A percentile compares a stretch with the other conserved stretches of the same genome.
phyloP scores from a whole-genome alignment of 2,113 vertebrate species.

The Panurus biarmicus region DNA sequence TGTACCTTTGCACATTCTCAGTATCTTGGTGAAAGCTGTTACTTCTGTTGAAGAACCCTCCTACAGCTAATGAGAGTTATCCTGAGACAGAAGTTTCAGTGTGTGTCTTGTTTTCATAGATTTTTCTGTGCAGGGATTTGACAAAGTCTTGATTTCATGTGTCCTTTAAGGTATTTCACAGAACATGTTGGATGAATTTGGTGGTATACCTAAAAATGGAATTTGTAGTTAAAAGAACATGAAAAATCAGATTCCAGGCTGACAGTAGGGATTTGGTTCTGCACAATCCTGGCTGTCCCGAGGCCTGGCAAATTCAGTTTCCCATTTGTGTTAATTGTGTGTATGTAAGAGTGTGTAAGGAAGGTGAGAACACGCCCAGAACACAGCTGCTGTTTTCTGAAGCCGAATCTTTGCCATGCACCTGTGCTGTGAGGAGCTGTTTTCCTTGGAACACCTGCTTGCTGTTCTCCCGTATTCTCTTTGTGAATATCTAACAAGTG shows the following conservation, averaged over 20 bases:
- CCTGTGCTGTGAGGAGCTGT: background rate
- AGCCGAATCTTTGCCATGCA: background rate
- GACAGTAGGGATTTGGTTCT: background rate
- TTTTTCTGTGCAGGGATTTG: background rate
- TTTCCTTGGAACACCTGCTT: background rate
- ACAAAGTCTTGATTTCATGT: background rate
- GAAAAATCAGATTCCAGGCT: background rate
- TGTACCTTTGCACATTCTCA: background rate
- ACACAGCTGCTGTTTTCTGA: background rate
- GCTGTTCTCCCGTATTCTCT: background rate
- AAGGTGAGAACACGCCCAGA: background rate
- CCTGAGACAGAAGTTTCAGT: background rate
- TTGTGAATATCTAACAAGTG: background rate
- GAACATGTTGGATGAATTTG: background rate
- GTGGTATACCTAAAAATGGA: background rate
- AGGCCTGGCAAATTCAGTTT: background rate
- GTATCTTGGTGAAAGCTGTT: constrained; percentile 4
- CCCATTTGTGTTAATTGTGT: background rate
- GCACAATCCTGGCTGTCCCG: background rate
- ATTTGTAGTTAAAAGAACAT: background rate
- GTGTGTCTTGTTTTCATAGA: background rate
- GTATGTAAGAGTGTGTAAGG: background rate
- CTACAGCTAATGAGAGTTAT: background rate
- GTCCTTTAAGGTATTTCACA: background rate
- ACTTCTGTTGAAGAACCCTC: background rate